Evolutionary conservation across 2,888 invertebrate species (phyloP).

Genomic region (Azorinus chamasolen): DNA sequence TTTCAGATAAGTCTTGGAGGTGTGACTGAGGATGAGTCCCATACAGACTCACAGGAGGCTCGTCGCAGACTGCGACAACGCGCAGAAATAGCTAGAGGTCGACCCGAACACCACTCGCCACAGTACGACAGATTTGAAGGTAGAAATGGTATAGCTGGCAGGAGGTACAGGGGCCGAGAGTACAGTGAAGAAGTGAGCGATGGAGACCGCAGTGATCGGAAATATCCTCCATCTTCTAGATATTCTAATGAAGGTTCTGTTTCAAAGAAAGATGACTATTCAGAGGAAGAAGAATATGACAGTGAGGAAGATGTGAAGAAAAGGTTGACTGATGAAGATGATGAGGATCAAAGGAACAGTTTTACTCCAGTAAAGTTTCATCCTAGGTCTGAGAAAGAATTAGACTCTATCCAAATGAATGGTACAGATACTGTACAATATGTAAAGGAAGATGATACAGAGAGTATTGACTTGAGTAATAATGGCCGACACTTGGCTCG

Average conservation of each 20-base stretch:
- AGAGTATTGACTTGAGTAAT: slow-evolving; percentile 61
- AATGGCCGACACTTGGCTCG: slow-evolving; percentile 57
- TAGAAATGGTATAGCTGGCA: slow-evolving; percentile 52
- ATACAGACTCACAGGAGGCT: slow-evolving; percentile 46
- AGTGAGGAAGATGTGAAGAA: slow-evolving; percentile 67
- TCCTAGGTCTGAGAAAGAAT: slow-evolving; percentile 75
- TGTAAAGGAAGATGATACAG: slow-evolving; percentile 49
- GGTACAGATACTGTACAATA: slow-evolving; percentile 49
- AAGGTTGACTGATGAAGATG: slow-evolving; percentile 53
- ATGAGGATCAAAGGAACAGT: slow-evolving; percentile 55
- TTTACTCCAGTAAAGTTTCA: slow-evolving; percentile 63
- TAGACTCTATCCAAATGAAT: slow-evolving; percentile 68
- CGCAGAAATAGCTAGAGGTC: slow-evolving; percentile 57
- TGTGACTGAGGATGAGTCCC: slow-evolving; percentile 60
- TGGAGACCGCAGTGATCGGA: slow-evolving; percentile 38
- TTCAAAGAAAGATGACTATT: slow-evolving; percentile 49
- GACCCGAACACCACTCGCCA: slow-evolving; percentile 47
- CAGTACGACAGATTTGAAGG: slow-evolving; percentile 46
- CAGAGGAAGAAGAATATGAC: slow-evolving; percentile 66
- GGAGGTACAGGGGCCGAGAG: slow-evolving; percentile 30
- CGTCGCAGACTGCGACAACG: slow-evolving; percentile 40
- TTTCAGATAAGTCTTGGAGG: slow-evolving; percentile 57
- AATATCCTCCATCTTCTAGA: slow-evolving; percentile 51
- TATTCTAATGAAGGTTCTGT: slow-evolving; percentile 59
- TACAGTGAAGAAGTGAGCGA: slow-evolving; percentile 55